Evolutionary conservation across 2,113 vertebrate genomes (phyloP).

Genomic region (Perccottus glenii): DNA sequence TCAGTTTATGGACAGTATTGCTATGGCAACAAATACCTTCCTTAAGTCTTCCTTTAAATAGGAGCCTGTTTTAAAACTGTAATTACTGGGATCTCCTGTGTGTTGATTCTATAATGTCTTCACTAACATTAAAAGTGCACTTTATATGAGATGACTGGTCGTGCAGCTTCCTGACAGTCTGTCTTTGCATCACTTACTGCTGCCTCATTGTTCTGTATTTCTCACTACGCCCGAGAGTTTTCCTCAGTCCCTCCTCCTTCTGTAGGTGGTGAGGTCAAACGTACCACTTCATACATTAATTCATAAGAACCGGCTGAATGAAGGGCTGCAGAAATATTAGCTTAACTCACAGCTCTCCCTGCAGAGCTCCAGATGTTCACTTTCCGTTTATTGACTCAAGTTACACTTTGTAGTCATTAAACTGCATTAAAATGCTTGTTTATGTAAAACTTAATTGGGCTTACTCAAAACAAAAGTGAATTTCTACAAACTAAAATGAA

Average conservation of each 20-base stretch:
- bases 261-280: slow-evolving; percentile 59
- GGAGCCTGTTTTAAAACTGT: neutral
- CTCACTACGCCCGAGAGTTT: slow-evolving; percentile 3
- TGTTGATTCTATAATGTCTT: neutral
- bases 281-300: slow-evolving; percentile 62
- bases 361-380: slow-evolving; percentile 8
- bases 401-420: slow-evolving; percentile 6
- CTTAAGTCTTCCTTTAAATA: neutral
- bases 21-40: neutral
- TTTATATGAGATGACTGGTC: neutral
- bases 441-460: slow-evolving; percentile 4
- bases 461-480: slow-evolving; percentile 4
- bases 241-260: slow-evolving; percentile 16
- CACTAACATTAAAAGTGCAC: neutral
- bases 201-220: slow-evolving; percentile 29
- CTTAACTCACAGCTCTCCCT: slow-evolving; percentile 19
- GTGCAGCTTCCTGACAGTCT: slow-evolving; percentile 4
- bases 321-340: slow-evolving; percentile 51
- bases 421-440: neutral
- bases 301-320: slow-evolving; percentile 52
- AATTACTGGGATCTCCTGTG: neutral
- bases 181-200: slow-evolving; percentile 30
- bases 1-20: neutral
- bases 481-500: neutral
- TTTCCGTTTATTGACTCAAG: neutral